Conservation (phyloP, 2,888 invertebrate species). For the Spodoptera picta region DNA sequence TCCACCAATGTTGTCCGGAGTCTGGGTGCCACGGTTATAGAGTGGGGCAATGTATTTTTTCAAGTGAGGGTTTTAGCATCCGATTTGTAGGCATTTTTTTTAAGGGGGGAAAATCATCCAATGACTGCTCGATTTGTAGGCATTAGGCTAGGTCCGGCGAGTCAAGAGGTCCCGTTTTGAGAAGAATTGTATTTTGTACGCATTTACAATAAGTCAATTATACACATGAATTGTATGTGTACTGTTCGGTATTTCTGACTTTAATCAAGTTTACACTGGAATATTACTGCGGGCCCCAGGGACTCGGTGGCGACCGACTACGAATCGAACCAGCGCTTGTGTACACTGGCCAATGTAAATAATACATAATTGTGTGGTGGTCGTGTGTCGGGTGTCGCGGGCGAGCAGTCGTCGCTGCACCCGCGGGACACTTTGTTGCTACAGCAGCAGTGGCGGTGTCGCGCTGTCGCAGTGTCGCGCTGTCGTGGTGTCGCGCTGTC, state of each 20-base stretch:
- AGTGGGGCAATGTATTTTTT: too few relatives aligned
- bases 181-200: not conserved
- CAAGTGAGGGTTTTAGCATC: too few relatives aligned
- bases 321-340: slow-evolving; percentile 25
- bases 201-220: slow-evolving; percentile 35
- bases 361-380: slow-evolving; percentile 21
- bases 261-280: slow-evolving; percentile 43
- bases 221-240: slow-evolving; percentile 8
- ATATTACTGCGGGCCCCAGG: slow-evolving; percentile 35
- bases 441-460: slow-evolving; percentile 2
- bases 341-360: slow-evolving; percentile 17
- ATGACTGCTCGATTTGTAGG: too few relatives aligned
- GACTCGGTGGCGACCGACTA: slow-evolving; percentile 25
- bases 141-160: too few relatives aligned
- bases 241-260: not conserved
- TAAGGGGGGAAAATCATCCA: too few relatives aligned
- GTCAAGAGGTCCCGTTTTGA: too few relatives aligned
- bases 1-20: too few relatives aligned
- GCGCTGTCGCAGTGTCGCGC: slow-evolving; percentile 40
- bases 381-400: slow-evolving; percentile 11
- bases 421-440: slow-evolving; percentile 35
- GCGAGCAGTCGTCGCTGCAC: slow-evolving; percentile 7
- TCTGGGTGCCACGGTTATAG: too few relatives aligned
- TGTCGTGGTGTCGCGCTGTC: slow-evolving; percentile 36
- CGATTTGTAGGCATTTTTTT: too few relatives aligned